Conservation (phyloP, 1,140 invertebrate species). For the Leptinotarsa undecemlineata region DNA sequence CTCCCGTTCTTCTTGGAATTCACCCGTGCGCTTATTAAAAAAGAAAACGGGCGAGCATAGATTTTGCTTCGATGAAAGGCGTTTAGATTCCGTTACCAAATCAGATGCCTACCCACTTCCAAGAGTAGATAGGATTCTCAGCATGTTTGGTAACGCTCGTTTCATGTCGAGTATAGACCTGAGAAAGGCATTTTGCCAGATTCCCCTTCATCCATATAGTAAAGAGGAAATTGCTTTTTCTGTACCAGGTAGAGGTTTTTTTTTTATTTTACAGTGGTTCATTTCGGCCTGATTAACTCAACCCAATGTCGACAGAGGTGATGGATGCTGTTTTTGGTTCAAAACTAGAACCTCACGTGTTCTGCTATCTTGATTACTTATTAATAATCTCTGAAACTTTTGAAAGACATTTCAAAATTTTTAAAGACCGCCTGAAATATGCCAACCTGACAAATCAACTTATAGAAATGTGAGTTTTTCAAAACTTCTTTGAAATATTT, state of each 20-base stretch:
- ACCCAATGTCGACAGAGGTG: neutral
- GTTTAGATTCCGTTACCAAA: neutral
- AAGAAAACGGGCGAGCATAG: neutral
- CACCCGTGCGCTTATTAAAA: neutral
- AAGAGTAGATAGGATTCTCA: neutral
- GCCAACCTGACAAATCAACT: neutral
- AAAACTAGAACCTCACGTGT: neutral
- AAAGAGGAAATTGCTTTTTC: neutral
- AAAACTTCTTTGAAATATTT: conserved; percentile 10
- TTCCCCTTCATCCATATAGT: neutral
- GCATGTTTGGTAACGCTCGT: neutral
- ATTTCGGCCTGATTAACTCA: neutral
- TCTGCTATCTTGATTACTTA: neutral
- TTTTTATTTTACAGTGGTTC: too few species aligned
- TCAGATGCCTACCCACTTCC: neutral
- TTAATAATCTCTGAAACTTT: neutral
- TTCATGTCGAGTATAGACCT: neutral
- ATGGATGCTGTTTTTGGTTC: conserved; percentile 33
- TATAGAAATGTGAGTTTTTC: neutral
- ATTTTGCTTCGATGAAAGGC: neutral
- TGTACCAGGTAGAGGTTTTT: neutral
- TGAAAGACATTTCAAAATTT: too few species aligned
- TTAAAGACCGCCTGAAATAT: neutral
- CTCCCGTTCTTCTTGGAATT: neutral
- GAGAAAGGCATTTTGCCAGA: neutral